Conservation (phyloP, 2,797 vertebrate species). For the Paedocypris micromegethes region DNA sequence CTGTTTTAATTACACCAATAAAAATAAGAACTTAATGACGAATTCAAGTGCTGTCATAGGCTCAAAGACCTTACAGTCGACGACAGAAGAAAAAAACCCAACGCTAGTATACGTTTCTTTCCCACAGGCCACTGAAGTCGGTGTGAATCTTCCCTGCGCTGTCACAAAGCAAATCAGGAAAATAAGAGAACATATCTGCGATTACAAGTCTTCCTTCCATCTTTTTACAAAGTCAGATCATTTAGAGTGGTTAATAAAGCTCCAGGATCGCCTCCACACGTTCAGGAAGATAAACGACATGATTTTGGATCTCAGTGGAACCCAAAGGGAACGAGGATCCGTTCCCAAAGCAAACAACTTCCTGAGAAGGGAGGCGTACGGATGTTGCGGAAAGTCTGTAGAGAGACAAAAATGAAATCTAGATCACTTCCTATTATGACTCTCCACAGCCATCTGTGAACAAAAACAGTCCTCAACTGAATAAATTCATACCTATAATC, state of each 20-base stretch:
- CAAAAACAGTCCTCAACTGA: conserved; percentile 5
- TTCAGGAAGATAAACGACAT: conserved; percentile 44
- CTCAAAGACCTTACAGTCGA: too few relatives aligned
- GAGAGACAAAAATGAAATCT: conserved; percentile 2
- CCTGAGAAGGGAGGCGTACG: conserved; percentile 6
- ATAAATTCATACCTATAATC: conserved; percentile 6
- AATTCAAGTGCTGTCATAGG: too few relatives aligned
- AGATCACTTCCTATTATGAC: conserved; percentile 23
- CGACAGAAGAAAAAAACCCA: too few relatives aligned
- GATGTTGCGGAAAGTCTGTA: conserved; percentile 3
- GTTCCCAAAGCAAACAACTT: conserved; percentile 26
- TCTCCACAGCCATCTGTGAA: conserved; percentile 7
- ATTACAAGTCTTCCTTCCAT: too few relatives aligned
- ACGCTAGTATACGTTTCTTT: too few relatives aligned
- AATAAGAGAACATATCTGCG: too few relatives aligned
- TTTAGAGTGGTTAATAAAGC: not conserved
- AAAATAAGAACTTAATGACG: too few relatives aligned
- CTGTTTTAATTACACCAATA: too few relatives aligned
- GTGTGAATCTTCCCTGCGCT: too few relatives aligned
- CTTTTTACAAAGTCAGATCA: too few relatives aligned
- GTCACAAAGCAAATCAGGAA: too few relatives aligned
- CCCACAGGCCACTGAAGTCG: too few relatives aligned
- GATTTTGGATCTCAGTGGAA: conserved; percentile 37
- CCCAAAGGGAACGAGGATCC: conserved; percentile 26
- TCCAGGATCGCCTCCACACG: conserved; percentile 33